Percentiles rank a stretch among this genome's conserved stretches.
Evolutionary conservation across 2,797 vertebrate genomes (phyloP).

Genomic region (Anas georgica): DNA sequence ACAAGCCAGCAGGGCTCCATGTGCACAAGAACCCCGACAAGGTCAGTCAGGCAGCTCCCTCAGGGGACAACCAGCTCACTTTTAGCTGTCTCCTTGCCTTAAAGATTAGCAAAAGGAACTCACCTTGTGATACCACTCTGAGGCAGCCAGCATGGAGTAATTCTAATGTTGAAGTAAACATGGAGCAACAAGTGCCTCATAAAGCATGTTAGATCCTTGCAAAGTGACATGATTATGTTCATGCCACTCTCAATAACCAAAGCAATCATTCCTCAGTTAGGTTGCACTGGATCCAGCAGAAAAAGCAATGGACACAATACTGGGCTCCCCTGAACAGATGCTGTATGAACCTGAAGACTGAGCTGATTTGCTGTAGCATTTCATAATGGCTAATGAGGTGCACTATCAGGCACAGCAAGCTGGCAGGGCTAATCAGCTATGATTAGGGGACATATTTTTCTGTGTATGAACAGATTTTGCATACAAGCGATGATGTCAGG

Average conservation of each 20-base stretch:
- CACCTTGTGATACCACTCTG: background rate
- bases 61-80: background rate
- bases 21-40: background rate
- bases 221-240: slow-evolving; percentile 24
- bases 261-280: slow-evolving; percentile 54
- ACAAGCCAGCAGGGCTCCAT: background rate
- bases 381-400: slow-evolving; percentile 56
- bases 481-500: slow-evolving; percentile 2
- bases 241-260: slow-evolving; percentile 35
- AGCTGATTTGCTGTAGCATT: slow-evolving; percentile 44
- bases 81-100: background rate
- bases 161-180: background rate
- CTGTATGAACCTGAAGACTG: slow-evolving; percentile 18
- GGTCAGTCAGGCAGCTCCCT: background rate
- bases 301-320: slow-evolving; percentile 18
- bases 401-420: slow-evolving; percentile 30
- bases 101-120: background rate
- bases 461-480: slow-evolving; percentile 39
- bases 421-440: slow-evolving; percentile 41
- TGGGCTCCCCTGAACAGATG: slow-evolving; percentile 59
- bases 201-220: slow-evolving; percentile 7
- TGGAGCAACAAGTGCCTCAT: background rate
- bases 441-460: slow-evolving; percentile 48
- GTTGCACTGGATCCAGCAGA: background rate
- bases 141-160: background rate